Evolutionary conservation across 2,113 vertebrate species (phyloP).

Genomic region (Microtus pennsylvanicus): DNA sequence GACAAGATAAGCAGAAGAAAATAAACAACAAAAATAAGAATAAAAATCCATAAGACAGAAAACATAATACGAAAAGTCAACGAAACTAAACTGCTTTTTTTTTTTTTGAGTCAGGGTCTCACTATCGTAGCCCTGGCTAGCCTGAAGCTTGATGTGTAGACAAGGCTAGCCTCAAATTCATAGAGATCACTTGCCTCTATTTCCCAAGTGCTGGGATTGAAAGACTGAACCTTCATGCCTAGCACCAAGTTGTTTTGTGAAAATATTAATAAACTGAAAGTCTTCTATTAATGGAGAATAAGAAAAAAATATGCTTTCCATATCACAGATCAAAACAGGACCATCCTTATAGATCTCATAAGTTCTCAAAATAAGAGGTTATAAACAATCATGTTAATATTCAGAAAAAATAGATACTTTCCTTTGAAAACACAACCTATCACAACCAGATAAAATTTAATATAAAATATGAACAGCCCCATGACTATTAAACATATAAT

Average conservation of each 20-base stretch:
- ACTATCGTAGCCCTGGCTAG: not conserved
- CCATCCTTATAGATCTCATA: not conserved
- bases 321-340: not conserved
- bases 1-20: not conserved
- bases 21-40: not conserved
- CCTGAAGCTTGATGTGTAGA: not conserved
- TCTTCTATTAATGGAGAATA: not conserved
- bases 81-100: not conserved
- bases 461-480: not conserved
- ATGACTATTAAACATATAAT: not conserved
- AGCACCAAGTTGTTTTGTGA: not conserved
- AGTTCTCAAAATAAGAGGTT: not conserved
- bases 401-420: not conserved
- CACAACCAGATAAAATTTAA: not conserved
- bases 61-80: not conserved
- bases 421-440: not conserved
- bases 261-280: slow-evolving; percentile 18
- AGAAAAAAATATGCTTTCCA: not conserved
- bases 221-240: not conserved
- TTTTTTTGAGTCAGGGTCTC: not conserved
- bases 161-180: not conserved
- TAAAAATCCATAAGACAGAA: not conserved
- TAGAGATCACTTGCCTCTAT: not conserved
- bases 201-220: not conserved
- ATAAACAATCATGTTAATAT: not conserved